Percentiles rank a stretch among this genome's conserved stretches.
phyloP scores from a whole-genome alignment of 2,113 vertebrate genomes.

The Psittacula cyanocephala region DNA sequence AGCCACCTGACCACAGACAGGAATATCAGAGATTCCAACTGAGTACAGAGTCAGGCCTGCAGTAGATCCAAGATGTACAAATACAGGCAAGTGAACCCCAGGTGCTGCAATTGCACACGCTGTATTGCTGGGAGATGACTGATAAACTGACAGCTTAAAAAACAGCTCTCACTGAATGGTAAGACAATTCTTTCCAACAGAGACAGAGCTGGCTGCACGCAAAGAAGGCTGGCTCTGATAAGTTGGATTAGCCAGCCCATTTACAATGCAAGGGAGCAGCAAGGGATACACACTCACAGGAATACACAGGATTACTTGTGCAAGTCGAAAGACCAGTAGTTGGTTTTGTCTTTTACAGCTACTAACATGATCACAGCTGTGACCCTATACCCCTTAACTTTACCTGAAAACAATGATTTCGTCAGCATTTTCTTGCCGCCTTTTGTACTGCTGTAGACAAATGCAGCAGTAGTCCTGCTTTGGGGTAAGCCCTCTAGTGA shows the following conservation, averaged over 20 bases:
- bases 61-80: background rate
- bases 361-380: background rate
- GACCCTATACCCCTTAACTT: background rate
- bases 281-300: background rate
- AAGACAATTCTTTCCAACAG: background rate
- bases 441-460: slow-evolving; percentile 95
- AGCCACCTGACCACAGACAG: background rate
- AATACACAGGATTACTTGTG: background rate
- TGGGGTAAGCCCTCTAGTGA: slow-evolving; percentile 90
- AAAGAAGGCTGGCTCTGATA: background rate
- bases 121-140: background rate
- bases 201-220: background rate
- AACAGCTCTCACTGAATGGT: background rate
- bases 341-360: background rate
- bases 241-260: background rate
- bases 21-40: background rate
- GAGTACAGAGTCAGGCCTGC: background rate
- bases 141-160: background rate
- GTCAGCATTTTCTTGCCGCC: slow-evolving; percentile 85
- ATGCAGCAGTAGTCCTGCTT: slow-evolving; percentile 93
- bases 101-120: background rate
- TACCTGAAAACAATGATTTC: slow-evolving; percentile 97
- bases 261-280: background rate
- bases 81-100: background rate
- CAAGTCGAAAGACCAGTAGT: background rate